Base-by-base conservation (phyloP, 2,797 vertebrate genomes). In the Anolis apletophallus region DNA sequence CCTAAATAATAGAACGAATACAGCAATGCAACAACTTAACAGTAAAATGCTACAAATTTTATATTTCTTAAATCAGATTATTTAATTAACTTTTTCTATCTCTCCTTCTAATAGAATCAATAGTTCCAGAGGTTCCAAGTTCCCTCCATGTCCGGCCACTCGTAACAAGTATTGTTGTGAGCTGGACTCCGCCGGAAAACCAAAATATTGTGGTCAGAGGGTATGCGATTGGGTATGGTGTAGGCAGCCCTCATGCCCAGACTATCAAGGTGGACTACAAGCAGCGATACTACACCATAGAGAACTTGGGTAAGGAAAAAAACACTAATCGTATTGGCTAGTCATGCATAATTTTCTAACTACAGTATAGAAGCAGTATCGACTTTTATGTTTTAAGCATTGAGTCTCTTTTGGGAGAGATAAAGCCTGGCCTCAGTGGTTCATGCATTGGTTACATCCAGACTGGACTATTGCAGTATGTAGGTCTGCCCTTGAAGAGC, bases 151-250 rank as follows among this genome's bases (percentile, higher is more conserved):
- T 99, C 59, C 98, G 99, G 0, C 97, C 99, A 0, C 97, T 99
- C 57, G 97, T 99, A 87, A 99, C 97, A 91, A 99, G 98, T 87
- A 99, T 99, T 0, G 99, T 99, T 67, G 99, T 99, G 40, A 99
- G 99, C 95, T 99, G 99, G 99, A 99, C 99, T 0, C 99, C 99
- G 0, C 99, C 99, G 0, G 98, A 99, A 94, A 99, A 99, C 96
- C 98, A 99, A 96, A 98, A 99, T 94, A 98, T 99, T 0, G 98
- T 99, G 93, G 98, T 99, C 85, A 96, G 99, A n/a, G 99, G 99
- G 29, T 99, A 99, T 57, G 97, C 96, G 21, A 99, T 99, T 32
- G 97, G 97, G 67, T 99, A 99, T 0, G 99, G 99, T 86, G 97
- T 99, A 8, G 99, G 99, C 87, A 99, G 98, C 74, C 99, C 99